Evolutionary conservation across 2,888 invertebrate species (phyloP), one percentile per base, ranked within the genome.

Genomic region (Thysanoteuthis rhombus): DNA sequence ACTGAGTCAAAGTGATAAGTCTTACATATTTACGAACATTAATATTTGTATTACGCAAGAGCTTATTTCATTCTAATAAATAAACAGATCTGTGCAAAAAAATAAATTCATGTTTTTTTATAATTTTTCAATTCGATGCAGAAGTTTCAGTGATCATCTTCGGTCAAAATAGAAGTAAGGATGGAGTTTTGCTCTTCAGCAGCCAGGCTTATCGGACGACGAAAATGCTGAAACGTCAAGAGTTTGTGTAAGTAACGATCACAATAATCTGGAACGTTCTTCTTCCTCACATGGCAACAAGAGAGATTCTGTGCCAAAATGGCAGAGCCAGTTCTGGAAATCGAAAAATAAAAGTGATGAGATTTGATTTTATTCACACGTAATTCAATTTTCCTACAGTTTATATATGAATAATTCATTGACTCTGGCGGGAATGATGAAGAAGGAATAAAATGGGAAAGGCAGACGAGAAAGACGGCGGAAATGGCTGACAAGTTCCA

Each of bases 271-370:
- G n/a, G 0, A 75, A 75, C 16, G 12, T 36, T 75, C n/a, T 36
- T 75, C n/a, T 16, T 19, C n/a, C n/a, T 36, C n/a, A 75, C n/a
- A 75, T 75, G n/a, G 25, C n/a, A 75, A 75, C 1, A 75, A 75
- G n/a, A 12, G 36, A 75, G 19, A 75, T n/a, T n/a, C 25, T 12
- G n/a, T n/a, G n/a, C 75, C 75, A 75, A 75, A 75, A 75, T 75
- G 75, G 75, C 75, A 16, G n/a, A 75, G n/a, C 75, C 75, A 25
- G 12, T 75, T 75, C 75, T n/a, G 36, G n/a, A 75, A 75, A 75
- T 75, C n/a, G n/a, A 75, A 75, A 75, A 75, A 75, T n/a, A 75
- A 75, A 75, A 75, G 75, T n/a, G 75, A 75, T 75, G n/a, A 75
- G 75, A 75, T 75, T 75, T 12, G 75, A 75, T 75, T 75, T 75